A percentile compares a stretch with the other conserved stretches of the same genome.
These are phyloP conservation scores for Rhyacophila brunnea DNA, from an alignment of 1,140 invertebrate species.

Conservation along the genomic window DNA sequence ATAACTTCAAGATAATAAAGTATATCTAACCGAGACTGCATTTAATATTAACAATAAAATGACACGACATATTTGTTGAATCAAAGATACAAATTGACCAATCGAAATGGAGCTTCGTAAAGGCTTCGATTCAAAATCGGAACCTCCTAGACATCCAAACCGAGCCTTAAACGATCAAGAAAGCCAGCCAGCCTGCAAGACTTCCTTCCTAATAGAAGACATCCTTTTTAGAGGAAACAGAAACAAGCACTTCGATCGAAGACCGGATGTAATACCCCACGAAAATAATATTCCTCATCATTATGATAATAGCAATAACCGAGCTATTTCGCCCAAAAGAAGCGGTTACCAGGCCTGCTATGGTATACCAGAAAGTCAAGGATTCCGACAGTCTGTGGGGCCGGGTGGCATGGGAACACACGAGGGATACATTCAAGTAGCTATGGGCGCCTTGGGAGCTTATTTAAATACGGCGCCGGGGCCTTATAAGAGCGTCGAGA, in stretches of 20 bases:
- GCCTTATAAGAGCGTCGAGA: slow-evolving; percentile 63
- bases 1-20: too few relatives aligned
- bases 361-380: slow-evolving; percentile 28
- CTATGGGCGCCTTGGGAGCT: slow-evolving; percentile 60
- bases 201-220: slow-evolving; percentile 79
- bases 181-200: slow-evolving; percentile 46
- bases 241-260: slow-evolving; percentile 42
- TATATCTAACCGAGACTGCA: too few relatives aligned
- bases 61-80: too few relatives aligned
- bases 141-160: slow-evolving; percentile 31
- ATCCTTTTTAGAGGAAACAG: slow-evolving; percentile 67
- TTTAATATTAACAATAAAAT: too few relatives aligned
- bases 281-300: slow-evolving; percentile 24
- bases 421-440: slow-evolving; percentile 62
- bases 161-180: slow-evolving; percentile 40
- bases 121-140: slow-evolving; percentile 28
- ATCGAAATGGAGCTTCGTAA: slow-evolving; percentile 32
- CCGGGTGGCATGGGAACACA: slow-evolving; percentile 46
- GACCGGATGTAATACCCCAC: slow-evolving; percentile 1
- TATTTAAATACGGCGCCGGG: slow-evolving; percentile 60
- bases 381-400: slow-evolving; percentile 42
- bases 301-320: slow-evolving; percentile 38
- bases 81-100: too few relatives aligned
- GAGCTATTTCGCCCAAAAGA: slow-evolving; percentile 39
- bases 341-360: slow-evolving; percentile 36